Conservation (phyloP, 2,888 invertebrate species). For the Trichacis sp. region DNA sequence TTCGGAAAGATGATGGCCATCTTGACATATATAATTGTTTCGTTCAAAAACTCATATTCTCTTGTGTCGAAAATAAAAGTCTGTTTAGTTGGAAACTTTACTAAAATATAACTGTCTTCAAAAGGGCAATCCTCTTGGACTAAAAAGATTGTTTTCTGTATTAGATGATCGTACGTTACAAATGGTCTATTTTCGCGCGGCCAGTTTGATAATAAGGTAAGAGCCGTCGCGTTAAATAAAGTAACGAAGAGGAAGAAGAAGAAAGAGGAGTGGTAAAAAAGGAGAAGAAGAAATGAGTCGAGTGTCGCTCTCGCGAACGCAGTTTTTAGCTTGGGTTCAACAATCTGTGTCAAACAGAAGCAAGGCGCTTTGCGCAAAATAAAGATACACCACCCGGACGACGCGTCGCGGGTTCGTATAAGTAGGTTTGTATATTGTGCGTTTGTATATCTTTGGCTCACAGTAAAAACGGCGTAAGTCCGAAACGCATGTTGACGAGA, state of each 20-base stretch:
- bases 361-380: constrained; percentile 43
- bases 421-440: constrained; percentile 12
- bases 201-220: background rate
- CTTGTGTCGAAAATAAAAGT: no score
- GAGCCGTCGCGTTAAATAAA: constrained; percentile 1
- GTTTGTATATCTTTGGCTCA: constrained; percentile 1
- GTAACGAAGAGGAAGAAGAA: constrained; percentile 9
- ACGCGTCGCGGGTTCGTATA: constrained; percentile 5
- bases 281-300: constrained; percentile 15
- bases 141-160: no score
- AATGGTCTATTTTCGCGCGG: background rate
- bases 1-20: no score
- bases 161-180: no score
- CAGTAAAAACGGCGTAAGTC: no score
- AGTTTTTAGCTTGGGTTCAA: constrained; percentile 54
- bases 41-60: no score
- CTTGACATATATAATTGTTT: no score
- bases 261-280: background rate
- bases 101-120: no score
- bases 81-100: no score
- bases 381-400: constrained; percentile 34
- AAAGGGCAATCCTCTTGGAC: no score
- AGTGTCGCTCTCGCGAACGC: constrained; percentile 17
- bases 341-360: constrained; percentile 57
- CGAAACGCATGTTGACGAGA: no score